These are phyloP conservation scores for Vanessa atalanta DNA, from an alignment of 1,140 invertebrate genomes.

Conservation along the genomic window DNA sequence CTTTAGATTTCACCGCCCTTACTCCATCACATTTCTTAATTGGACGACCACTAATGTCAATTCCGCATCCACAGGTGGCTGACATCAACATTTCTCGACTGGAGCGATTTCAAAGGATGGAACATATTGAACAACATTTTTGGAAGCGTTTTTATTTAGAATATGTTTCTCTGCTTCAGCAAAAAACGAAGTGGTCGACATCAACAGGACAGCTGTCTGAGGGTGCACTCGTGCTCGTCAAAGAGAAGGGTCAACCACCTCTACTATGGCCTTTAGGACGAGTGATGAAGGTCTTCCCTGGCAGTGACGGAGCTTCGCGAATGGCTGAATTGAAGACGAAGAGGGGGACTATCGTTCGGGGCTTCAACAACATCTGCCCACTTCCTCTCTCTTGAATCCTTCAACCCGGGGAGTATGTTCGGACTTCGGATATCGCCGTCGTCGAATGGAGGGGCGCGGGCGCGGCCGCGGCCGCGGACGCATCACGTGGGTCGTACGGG, in stretches of 20 bases:
- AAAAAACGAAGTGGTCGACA: constrained; percentile 12
- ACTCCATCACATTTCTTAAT: constrained; percentile 59
- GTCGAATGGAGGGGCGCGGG: not conserved
- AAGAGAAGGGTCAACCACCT: constrained; percentile 11
- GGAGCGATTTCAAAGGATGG: not conserved
- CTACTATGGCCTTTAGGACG: constrained; percentile 26
- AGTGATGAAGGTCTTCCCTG: not conserved
- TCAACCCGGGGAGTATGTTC: constrained; percentile 11
- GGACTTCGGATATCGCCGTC: not conserved
- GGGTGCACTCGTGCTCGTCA: constrained; percentile 8
- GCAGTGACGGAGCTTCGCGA: constrained; percentile 9
- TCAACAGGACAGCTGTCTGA: constrained; percentile 6
- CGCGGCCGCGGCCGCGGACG: not conserved
- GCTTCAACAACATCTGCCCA: constrained; percentile 39
- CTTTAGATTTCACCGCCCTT: constrained; percentile 43
- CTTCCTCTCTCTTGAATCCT: constrained; percentile 16
- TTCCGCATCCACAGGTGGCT: constrained; percentile 13
- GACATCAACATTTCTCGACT: not conserved
- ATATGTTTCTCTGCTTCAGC: constrained; percentile 19
- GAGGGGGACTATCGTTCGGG: constrained; percentile 27
- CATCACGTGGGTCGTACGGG: no score
- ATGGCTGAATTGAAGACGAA: constrained; percentile 34
- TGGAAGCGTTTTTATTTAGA: constrained; percentile 8
- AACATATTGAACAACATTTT: constrained; percentile 16
- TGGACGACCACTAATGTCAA: constrained; percentile 9